Conservation (phyloP, 2,888 invertebrate genomes). For the Apomyelois bistriatella region DNA sequence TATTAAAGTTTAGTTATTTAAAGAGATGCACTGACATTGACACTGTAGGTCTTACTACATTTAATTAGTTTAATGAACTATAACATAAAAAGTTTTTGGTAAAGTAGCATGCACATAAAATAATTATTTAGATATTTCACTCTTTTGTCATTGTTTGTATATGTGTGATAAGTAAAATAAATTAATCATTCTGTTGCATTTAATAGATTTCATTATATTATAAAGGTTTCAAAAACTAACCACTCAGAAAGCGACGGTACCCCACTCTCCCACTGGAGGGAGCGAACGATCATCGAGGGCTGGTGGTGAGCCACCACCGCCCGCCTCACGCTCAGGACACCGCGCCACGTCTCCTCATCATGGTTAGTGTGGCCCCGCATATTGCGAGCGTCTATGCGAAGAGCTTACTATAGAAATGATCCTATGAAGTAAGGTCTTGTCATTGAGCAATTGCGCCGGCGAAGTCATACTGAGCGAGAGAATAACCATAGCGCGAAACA, state of each 20-base stretch:
- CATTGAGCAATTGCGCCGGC: neutral
- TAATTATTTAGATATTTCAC: too few relatives aligned
- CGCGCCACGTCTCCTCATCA: constrained; percentile 1
- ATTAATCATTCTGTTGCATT: too few relatives aligned
- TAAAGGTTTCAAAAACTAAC: constrained; percentile 9
- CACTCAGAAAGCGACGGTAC: constrained; percentile 8
- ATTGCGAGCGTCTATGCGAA: constrained; percentile 1
- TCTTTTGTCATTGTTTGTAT: too few relatives aligned
- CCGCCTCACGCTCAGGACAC: constrained; percentile 3
- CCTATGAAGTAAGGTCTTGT: neutral
- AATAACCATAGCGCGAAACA: neutral
- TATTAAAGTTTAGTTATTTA: too few relatives aligned
- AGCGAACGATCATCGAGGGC: constrained; percentile 3
- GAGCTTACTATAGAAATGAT: neutral
- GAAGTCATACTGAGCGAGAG: neutral
- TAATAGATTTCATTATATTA: neutral
- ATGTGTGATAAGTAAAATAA: too few relatives aligned
- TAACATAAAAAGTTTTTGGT: too few relatives aligned
- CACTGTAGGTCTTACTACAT: too few relatives aligned
- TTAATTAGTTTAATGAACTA: too few relatives aligned
- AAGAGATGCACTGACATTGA: too few relatives aligned
- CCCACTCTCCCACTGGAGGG: neutral
- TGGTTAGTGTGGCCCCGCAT: neutral
- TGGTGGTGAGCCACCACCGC: neutral
- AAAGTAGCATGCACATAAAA: too few relatives aligned